A percentile compares a stretch with the other conserved stretches of the same genome.
Conservation (phyloP, 2,888 invertebrate genomes). For the Conomelus anceps region DNA sequence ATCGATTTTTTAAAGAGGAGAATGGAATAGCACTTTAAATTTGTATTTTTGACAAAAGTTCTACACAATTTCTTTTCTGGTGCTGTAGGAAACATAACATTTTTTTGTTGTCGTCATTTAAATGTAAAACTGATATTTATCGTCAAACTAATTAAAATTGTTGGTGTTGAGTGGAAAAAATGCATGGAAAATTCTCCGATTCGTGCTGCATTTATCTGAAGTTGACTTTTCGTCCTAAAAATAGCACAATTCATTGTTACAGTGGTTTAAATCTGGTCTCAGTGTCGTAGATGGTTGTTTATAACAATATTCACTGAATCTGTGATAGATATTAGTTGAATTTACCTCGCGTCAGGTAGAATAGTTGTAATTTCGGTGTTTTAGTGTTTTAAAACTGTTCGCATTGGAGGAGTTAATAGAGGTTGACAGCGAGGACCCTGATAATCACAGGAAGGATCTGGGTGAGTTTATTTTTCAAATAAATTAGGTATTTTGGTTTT, state of each 20-base stretch:
- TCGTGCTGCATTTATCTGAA: not conserved
- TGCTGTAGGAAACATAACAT: no score
- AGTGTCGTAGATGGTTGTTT: no score
- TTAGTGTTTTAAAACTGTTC: not conserved
- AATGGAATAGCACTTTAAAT: no score
- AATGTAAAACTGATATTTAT: no score
- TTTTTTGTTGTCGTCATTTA: no score
- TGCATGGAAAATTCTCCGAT: not conserved
- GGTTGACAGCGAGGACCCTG: not conserved
- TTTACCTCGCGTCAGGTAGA: not conserved
- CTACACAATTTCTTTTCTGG: no score
- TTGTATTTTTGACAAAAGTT: no score
- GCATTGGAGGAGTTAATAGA: not conserved
- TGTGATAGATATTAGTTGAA: not conserved
- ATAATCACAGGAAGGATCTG: not conserved
- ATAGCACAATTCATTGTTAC: not conserved
- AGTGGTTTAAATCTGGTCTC: not conserved
- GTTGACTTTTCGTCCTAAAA: not conserved
- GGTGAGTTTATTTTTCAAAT: not conserved
- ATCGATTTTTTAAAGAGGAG: no score
- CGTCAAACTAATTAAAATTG: no score
- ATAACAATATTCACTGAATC: no score
- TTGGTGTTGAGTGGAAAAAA: not conserved
- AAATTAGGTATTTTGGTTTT: no score
- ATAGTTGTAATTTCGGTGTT: not conserved